Percentiles rank a stretch among this genome's conserved stretches.
phyloP scores from a whole-genome alignment of 2,113 vertebrate species.

The Eolophus roseicapilla region DNA sequence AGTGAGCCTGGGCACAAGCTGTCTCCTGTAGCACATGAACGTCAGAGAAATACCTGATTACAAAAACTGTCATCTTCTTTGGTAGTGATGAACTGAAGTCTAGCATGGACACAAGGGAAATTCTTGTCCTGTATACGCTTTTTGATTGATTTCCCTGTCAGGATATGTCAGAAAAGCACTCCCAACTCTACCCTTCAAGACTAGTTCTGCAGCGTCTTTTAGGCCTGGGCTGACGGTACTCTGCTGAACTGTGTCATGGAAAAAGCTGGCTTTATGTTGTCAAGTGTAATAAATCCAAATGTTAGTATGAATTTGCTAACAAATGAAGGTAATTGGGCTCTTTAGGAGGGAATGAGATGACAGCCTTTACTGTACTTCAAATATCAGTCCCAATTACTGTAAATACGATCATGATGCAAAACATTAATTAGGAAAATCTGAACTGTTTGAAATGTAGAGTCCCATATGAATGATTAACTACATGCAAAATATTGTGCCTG shows the following conservation, averaged over 20 bases:
- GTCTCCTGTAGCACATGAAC: background rate
- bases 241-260: background rate
- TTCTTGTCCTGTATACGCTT: background rate
- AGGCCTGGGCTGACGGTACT: background rate
- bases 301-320: conserved; percentile 58
- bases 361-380: conserved; percentile 73
- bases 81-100: background rate
- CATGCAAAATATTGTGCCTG: conserved; percentile 56
- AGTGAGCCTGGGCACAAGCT: background rate
- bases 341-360: conserved; percentile 59
- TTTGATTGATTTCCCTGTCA: background rate
- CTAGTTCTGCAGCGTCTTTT: background rate
- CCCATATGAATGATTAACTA: conserved; percentile 66
- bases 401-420: conserved; percentile 69
- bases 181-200: background rate
- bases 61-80: background rate
- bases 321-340: conserved; percentile 66
- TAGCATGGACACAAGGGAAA: background rate
- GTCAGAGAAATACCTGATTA: background rate
- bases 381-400: conserved; percentile 71
- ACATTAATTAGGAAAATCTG: conserved; percentile 70
- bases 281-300: conserved; percentile 38
- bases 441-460: conserved; percentile 57
- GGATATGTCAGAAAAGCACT: background rate
- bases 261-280: conserved; percentile 32